Conservation (phyloP, 2,797 vertebrate genomes). For the Aplochiton taeniatus region DNA sequence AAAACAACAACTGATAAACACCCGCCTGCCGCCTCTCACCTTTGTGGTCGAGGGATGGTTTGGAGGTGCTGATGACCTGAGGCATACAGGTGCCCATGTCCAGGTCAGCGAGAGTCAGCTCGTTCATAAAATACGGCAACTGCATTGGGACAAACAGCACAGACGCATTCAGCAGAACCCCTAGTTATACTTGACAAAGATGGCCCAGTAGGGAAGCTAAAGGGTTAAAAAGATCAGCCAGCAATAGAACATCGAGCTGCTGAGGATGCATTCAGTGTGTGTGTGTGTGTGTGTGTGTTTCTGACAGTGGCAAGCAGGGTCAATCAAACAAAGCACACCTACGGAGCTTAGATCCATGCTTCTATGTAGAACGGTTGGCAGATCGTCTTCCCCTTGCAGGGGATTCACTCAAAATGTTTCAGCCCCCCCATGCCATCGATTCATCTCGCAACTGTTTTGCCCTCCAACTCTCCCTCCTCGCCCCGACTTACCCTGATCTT, state of each 20-base stretch:
- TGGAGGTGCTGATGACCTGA: slow-evolving; percentile 77
- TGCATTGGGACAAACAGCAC: slow-evolving; percentile 48
- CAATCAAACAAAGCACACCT: not conserved
- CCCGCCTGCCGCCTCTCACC: slow-evolving; percentile 60
- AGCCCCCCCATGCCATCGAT: not conserved
- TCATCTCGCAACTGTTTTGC: not conserved
- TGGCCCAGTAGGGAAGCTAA: no score
- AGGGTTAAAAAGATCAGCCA: no score
- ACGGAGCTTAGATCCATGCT: not conserved
- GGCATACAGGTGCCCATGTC: slow-evolving; percentile 87
- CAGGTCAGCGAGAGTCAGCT: slow-evolving; percentile 82
- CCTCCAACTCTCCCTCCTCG: not conserved
- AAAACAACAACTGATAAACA: not conserved
- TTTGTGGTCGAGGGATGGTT: slow-evolving; percentile 77
- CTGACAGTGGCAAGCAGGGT: no score
- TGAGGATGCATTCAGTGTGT: no score
- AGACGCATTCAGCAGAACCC: not conserved
- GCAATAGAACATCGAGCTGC: no score
- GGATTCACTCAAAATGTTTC: not conserved
- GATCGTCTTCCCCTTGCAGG: no score
- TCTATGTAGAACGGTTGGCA: not conserved
- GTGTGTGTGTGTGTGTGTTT: slow-evolving; percentile 2
- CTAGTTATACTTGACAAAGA: not conserved
- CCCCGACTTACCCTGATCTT: slow-evolving; percentile 82
- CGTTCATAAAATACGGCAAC: slow-evolving; percentile 90